These are phyloP conservation scores for Nansenia antarctica DNA, from an alignment of 2,113 vertebrate species.

Conservation along the genomic window DNA sequence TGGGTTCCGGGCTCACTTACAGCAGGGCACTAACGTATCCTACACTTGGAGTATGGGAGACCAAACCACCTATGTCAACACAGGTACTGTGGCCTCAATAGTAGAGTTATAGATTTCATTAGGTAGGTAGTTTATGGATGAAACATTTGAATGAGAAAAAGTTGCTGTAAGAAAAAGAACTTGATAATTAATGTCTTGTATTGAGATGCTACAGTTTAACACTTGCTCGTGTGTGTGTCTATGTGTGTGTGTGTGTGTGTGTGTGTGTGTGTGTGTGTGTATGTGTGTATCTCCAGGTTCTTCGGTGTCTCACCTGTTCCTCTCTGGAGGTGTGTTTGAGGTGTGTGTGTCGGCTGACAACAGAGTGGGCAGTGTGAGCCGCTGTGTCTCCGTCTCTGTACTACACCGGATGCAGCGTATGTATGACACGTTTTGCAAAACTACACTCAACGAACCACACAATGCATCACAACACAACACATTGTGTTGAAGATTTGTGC, in stretches of 20 bases:
- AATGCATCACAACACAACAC: too few species aligned
- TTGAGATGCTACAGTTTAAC: too few species aligned
- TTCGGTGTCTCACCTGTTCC: constrained; percentile 26
- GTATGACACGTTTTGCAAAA: constrained; percentile 7
- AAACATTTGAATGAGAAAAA: too few species aligned
- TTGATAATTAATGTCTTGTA: too few species aligned
- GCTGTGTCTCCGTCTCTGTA: constrained; percentile 27
- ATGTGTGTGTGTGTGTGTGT: neutral
- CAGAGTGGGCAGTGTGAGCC: neutral
- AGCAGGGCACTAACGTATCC: constrained; percentile 30
- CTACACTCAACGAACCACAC: too few species aligned
- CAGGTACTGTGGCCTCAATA: too few species aligned
- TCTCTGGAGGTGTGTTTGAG: neutral
- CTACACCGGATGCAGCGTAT: constrained; percentile 41
- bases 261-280: neutral
- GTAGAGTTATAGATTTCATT: too few species aligned
- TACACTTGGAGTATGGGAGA: neutral
- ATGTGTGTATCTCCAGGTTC: constrained; percentile 30
- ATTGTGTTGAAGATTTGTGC: too few species aligned
- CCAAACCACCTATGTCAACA: neutral
- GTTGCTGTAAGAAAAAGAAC: too few species aligned
- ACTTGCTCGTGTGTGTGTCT: too few species aligned
- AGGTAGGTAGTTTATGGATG: too few species aligned
- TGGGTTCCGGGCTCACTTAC: constrained; percentile 13
- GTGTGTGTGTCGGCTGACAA: constrained; percentile 39